Evolutionary conservation across 2,797 vertebrate species (phyloP).

Genomic region (Hydrocynus forskahlii): DNA sequence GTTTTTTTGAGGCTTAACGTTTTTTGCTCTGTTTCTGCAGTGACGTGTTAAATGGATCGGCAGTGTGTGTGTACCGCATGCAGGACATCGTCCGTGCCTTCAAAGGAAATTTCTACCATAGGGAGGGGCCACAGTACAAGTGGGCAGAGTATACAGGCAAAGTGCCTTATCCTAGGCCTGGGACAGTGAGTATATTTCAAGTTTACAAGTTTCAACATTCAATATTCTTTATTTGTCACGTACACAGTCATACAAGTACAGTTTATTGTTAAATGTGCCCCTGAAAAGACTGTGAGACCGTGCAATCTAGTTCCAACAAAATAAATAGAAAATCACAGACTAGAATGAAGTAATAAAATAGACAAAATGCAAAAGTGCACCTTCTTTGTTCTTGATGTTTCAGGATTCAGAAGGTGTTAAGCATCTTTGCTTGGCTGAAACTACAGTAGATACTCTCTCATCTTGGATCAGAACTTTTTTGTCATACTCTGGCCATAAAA

Average conservation of each 20-base stretch:
- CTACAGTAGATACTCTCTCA: not conserved
- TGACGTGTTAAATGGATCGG: conserved; percentile 83
- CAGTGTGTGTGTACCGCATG: conserved; percentile 83
- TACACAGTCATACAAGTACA: too few relatives aligned
- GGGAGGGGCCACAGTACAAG: conserved; percentile 84
- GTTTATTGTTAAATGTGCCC: too few relatives aligned
- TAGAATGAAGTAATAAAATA: too few relatives aligned
- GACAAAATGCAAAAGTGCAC: too few relatives aligned
- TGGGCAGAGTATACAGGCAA: conserved; percentile 82
- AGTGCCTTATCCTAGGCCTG: conserved; percentile 82
- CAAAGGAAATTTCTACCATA: conserved; percentile 83
- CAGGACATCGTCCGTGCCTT: conserved; percentile 80
- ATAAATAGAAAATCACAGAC: not conserved
- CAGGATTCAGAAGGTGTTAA: not conserved
- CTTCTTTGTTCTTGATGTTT: too few relatives aligned
- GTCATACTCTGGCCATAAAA: too few relatives aligned
- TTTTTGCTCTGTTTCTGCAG: conserved; percentile 60
- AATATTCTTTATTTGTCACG: too few relatives aligned
- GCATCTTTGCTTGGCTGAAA: not conserved
- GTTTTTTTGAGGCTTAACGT: too few relatives aligned
- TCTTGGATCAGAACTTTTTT: too few relatives aligned
- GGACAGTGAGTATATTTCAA: conserved; percentile 77
- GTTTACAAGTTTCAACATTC: not conserved
- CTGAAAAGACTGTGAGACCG: too few relatives aligned
- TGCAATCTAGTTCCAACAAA: not conserved